These are phyloP conservation scores for Probaryconus sp. DNA, from an alignment of 1,140 invertebrate species.

Conservation along the genomic window DNA sequence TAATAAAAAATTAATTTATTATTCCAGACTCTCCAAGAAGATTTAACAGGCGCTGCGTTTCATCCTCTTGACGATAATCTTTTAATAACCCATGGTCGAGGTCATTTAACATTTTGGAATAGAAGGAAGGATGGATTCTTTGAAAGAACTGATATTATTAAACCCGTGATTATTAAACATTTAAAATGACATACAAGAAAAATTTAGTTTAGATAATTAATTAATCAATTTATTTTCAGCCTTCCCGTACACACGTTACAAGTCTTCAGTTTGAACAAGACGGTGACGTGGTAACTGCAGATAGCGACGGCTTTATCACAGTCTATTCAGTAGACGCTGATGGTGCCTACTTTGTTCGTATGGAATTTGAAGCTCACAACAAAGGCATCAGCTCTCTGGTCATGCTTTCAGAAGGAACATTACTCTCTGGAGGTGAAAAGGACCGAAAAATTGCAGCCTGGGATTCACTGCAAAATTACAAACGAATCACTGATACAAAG, in stretches of 20 bases:
- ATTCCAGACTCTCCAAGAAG: conserved; percentile 89
- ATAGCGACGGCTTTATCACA: conserved; percentile 95
- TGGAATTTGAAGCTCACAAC: conserved; percentile 93
- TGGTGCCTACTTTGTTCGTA: conserved; percentile 90
- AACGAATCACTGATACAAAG: conserved; percentile 92
- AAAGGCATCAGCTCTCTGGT: conserved; percentile 91
- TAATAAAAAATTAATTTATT: conserved; percentile 9
- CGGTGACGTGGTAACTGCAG: conserved; percentile 95
- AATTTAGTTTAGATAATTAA: not conserved
- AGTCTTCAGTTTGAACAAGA: conserved; percentile 94
- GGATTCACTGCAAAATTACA: conserved; percentile 94
- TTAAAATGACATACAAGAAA: conserved; percentile 1
- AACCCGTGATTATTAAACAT: conserved; percentile 80
- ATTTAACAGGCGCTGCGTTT: conserved; percentile 92
- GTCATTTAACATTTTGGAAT: conserved; percentile 96
- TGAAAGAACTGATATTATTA: conserved; percentile 91
- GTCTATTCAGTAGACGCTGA: conserved; percentile 94
- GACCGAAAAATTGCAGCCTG: conserved; percentile 94
- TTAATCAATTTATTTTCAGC: conserved; percentile 76
- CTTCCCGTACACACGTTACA: conserved; percentile 88
- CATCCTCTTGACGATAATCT: conserved; percentile 95
- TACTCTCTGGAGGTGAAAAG: conserved; percentile 93
- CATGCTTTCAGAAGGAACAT: conserved; percentile 92
- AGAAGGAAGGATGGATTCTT: conserved; percentile 92
- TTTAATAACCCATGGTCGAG: conserved; percentile 94